Evolutionary conservation across 2,113 vertebrate species (phyloP), one percentile per base, ranked within the genome.

Genomic region (Cichladusa arquata): DNA sequence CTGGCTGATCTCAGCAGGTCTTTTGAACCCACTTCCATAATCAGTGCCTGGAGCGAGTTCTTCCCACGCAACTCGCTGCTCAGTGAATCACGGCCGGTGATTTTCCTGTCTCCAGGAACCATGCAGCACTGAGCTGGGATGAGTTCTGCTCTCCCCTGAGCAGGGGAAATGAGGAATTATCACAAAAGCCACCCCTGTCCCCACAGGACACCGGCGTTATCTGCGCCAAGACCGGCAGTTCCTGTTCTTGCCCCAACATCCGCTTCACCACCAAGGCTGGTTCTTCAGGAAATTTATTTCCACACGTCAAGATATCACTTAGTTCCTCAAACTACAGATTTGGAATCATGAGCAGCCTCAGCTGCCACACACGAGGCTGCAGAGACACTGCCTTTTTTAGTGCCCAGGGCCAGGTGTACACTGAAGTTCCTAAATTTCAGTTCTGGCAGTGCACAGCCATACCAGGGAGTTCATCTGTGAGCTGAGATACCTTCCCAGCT

Each of bases 21-120:
- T 88, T 90, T 74, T 78, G 92, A 94, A 94, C 48, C 84, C 80
- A n/a, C 51, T 81, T 76, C 84, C 81, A 65, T 53, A 86, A 87
- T 33, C 58, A 5, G 29, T 18, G 82, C 91, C 90, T 76, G n/a
- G 62, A 95, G 88, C 40, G 0, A 31, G 72, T 1, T 70, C 95
- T 90, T 91, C 95, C 90, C 78, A 88, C 74, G 6, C 54, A 36
- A 29, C n/a, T 56, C 12, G 0, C 45, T 50, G 50, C 78, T 85
- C 67, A 19, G 47, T 78, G 90, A 92, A 77, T 66, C 90, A 88
- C 0, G 33, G 82, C 44, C 36, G 34, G 45, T 11, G 78, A 60
- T 86, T 81, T 87, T 85, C 87, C 92, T 92, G 87, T 82, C 94
- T 95, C 74, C 81, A 33, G 93, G 93, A 96, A 13, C 67, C 47